Conservation (phyloP, 2,113 vertebrate genomes). For the Phylloscopus trochiloides region DNA sequence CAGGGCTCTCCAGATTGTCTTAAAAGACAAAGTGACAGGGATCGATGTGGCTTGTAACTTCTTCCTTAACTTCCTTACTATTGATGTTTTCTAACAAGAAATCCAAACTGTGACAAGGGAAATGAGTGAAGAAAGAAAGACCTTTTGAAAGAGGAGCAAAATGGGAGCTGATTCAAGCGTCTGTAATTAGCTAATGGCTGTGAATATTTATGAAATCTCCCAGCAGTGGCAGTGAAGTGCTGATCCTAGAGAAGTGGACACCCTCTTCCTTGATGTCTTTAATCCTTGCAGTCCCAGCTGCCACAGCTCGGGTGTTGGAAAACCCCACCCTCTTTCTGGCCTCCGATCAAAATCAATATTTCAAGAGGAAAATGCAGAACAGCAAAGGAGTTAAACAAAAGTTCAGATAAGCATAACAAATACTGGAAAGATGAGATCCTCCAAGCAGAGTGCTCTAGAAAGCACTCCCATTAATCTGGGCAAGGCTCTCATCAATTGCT, state of each 20-base stretch:
- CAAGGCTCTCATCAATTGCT: conserved; percentile 29
- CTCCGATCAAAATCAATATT: conserved; percentile 34
- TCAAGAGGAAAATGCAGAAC: neutral
- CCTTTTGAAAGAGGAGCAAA: neutral
- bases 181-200: conserved; percentile 29
- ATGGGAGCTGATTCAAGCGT: neutral
- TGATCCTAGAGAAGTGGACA: neutral
- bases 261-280: neutral
- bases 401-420: conserved; percentile 44
- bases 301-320: neutral
- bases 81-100: neutral
- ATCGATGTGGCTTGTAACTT: neutral
- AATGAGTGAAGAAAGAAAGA: neutral
- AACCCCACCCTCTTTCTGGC: conserved; percentile 3
- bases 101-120: neutral
- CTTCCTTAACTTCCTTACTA: neutral
- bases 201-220: neutral
- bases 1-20: neutral
- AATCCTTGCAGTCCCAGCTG: neutral
- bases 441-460: conserved; percentile 35
- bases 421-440: conserved; percentile 19
- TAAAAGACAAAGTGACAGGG: neutral
- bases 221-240: neutral
- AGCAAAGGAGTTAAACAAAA: conserved; percentile 25
- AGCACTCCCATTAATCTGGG: neutral